Percentiles rank a stretch among this genome's conserved stretches.
Evolutionary conservation across 2,113 vertebrate species (phyloP).

Genomic region (Heliornis fulica): DNA sequence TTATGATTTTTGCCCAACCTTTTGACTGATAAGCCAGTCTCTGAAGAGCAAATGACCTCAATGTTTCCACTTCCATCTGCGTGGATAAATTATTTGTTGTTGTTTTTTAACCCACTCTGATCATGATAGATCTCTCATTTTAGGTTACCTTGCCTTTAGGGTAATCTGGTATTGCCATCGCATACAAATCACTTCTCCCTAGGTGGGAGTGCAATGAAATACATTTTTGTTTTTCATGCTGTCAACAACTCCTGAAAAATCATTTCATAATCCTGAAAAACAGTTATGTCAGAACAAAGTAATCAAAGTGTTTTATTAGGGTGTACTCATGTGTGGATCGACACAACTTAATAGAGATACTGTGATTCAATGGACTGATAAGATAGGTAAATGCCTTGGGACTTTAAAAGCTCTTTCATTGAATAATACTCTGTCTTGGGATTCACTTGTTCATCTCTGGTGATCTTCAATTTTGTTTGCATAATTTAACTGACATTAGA

Average conservation of each 20-base stretch:
- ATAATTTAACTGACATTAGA: not conserved
- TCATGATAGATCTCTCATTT: conserved; percentile 38
- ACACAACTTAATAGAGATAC: not conserved
- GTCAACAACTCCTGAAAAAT: conserved; percentile 15
- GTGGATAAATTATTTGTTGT: conserved; percentile 44
- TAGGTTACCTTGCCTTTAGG: conserved; percentile 9
- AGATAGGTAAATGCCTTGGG: not conserved
- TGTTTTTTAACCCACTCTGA: conserved; percentile 10
- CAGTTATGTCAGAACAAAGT: not conserved
- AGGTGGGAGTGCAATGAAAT: conserved; percentile 30
- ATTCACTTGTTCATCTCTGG: not conserved
- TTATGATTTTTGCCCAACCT: conserved; percentile 63
- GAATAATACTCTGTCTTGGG: not conserved
- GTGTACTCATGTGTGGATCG: not conserved
- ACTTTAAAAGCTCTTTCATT: not conserved
- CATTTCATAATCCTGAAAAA: conserved; percentile 43
- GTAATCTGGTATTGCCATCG: conserved; percentile 42
- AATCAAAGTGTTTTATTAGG: not conserved
- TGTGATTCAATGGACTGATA: not conserved
- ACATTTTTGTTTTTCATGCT: not conserved
- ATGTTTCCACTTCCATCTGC: conserved; percentile 46
- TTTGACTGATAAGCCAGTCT: conserved; percentile 35
- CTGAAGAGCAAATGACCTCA: conserved; percentile 55
- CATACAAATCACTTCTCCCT: not conserved
- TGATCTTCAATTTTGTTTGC: not conserved